Conservation (phyloP, 2,113 vertebrate species). For the Grammomys dolichurus region DNA sequence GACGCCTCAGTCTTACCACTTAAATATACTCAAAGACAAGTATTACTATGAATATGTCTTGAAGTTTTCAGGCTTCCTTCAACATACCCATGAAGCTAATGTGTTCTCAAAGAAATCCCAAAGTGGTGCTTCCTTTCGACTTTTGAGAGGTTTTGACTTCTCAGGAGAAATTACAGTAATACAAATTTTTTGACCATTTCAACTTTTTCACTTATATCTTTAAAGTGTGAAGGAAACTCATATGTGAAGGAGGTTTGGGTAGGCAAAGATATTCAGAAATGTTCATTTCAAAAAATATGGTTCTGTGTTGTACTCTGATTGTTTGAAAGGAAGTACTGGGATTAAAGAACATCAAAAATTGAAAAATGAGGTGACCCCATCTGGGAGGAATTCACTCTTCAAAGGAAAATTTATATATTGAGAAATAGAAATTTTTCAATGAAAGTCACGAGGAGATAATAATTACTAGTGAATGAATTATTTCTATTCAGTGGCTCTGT, state of each 20-base stretch:
- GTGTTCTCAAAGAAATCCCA: conserved; percentile 11
- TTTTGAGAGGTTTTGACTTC: conserved; percentile 26
- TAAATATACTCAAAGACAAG: conserved; percentile 13
- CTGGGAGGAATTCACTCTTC: background rate
- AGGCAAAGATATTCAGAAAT: background rate
- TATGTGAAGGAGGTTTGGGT: background rate
- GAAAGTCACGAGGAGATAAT: background rate
- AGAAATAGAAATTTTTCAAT: background rate
- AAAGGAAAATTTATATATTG: conserved; percentile 28
- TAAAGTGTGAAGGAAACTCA: background rate
- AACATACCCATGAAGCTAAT: conserved; percentile 51
- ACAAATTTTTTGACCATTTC: background rate
- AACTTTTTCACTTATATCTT: background rate
- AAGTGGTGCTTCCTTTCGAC: background rate
- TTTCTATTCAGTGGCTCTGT: background rate
- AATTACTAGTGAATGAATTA: background rate
- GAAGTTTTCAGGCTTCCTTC: conserved; percentile 15
- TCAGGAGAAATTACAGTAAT: background rate
- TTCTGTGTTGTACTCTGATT: background rate
- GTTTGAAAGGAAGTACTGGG: background rate
- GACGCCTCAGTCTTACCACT: conserved; percentile 18
- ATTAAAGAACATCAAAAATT: background rate
- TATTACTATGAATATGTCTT: background rate
- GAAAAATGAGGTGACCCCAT: background rate
- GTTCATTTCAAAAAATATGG: background rate